Percentiles rank a stretch among this genome's conserved stretches.
Conservation (phyloP, 2,113 vertebrate genomes). For the Nipponia nippon region DNA sequence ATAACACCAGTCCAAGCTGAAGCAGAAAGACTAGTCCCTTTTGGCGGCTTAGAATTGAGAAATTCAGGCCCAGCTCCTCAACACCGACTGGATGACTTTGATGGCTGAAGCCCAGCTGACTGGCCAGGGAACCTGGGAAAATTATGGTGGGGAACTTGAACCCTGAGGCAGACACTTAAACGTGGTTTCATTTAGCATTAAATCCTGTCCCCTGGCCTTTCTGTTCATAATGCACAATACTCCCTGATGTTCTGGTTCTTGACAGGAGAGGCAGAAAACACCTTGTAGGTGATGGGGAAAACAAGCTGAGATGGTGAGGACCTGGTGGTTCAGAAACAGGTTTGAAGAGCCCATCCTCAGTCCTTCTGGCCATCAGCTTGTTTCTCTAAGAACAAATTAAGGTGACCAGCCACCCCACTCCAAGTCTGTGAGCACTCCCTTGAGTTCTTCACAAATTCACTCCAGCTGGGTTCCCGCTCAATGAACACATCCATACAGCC, state of each 20-base stretch:
- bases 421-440: not conserved
- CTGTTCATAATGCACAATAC: not conserved
- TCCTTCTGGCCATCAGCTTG: not conserved
- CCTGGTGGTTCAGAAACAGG: not conserved
- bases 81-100: not conserved
- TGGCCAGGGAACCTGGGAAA: not conserved
- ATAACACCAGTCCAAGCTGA: not conserved
- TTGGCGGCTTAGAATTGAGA: not conserved
- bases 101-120: not conserved
- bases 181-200: not conserved
- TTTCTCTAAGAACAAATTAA: not conserved
- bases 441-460: not conserved
- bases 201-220: not conserved
- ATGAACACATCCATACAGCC: accelerated
- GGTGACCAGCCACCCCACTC: not conserved
- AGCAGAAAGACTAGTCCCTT: not conserved
- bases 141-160: not conserved
- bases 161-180: not conserved
- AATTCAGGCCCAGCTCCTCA: not conserved
- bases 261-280: not conserved
- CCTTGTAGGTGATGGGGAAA: not conserved
- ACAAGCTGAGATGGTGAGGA: not conserved
- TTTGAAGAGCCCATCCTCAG: not conserved
- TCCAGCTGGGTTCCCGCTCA: not conserved
- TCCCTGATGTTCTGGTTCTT: not conserved